Base-by-base conservation (phyloP, 2,797 vertebrate species). In the Lagodon rhomboides region DNA sequence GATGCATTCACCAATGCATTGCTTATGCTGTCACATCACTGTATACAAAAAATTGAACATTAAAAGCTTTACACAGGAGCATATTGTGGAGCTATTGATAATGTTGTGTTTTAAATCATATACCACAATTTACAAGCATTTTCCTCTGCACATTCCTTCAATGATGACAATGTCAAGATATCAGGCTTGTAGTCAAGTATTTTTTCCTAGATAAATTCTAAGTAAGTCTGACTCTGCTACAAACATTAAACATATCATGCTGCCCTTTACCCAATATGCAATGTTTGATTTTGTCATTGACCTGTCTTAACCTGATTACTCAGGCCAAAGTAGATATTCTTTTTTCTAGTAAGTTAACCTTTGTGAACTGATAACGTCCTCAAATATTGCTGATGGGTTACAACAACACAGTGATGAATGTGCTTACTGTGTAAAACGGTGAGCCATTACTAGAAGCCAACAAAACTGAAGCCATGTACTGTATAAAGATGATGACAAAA, bases 231-330 rank as follows among this genome's bases (percentile, higher is more conserved):
- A 3, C 30, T 51, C n/a, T 73, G 51, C 27, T 68, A 66, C 15
- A 20, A 34, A 34, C 8, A 34, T 34, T 7, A 34, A 34, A 34
- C 34, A 9, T 34, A 1, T 9, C 7, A 34, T 9, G 8, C 9
- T 81, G 86, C 65, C 58, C 83, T 85, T 88, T 82, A 74, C 9
- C 63, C 67, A 61, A 69, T 1, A 5, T 71, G 65, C 47, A 27
- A 68, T 71, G 25, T 71, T 85, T 77, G 75, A 68, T 62, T 62
- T 78, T 73, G 46, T 11, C 30, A 38, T 38, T 62, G 67, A 76
- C 55, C 80, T 11, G 2, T 49, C 44, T 20, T 60, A 20, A 22
- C 16, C 27, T 47, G 71, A 69, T 75, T 23, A 47, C 63, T 50
- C 20, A 3, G 71, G 60, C n/a, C 71, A 79, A 84, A 79, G 80